Evolutionary conservation across 2,888 invertebrate genomes (phyloP).

Genomic region (Ethmia dodecea): DNA sequence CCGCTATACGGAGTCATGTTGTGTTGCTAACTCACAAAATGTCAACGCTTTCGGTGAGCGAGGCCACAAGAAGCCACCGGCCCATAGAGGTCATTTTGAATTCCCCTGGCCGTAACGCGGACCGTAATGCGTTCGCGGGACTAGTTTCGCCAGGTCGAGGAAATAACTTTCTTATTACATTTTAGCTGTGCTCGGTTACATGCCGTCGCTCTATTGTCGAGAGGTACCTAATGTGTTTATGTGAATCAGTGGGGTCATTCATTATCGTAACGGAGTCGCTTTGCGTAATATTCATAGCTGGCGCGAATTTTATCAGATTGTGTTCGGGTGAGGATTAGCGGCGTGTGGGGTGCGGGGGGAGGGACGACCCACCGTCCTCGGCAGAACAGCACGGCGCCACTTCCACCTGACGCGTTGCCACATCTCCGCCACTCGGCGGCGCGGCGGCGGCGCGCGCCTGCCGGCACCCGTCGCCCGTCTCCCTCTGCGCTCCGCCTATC

Average conservation of each 20-base stretch:
- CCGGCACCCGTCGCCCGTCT: slow-evolving; percentile 63
- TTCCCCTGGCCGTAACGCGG: slow-evolving; percentile 74
- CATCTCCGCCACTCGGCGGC: slow-evolving; percentile 53
- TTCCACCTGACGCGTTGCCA: slow-evolving; percentile 77
- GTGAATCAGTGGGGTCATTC: slow-evolving; percentile 60
- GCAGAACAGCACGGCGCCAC: slow-evolving; percentile 60
- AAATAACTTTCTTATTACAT: slow-evolving; percentile 75
- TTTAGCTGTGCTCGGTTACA: slow-evolving; percentile 42
- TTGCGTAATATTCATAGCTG: slow-evolving; percentile 75
- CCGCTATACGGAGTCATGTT: slow-evolving; percentile 50
- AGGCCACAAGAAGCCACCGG: slow-evolving; percentile 73
- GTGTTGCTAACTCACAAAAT: slow-evolving; percentile 73
- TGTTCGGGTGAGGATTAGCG: slow-evolving; percentile 70
- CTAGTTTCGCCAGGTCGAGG: slow-evolving; percentile 76
- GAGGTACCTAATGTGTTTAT: slow-evolving; percentile 43
- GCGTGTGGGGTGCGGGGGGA: slow-evolving; percentile 45
- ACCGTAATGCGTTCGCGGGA: slow-evolving; percentile 73
- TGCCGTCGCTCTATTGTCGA: slow-evolving; percentile 39
- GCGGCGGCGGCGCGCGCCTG: slow-evolving; percentile 57
- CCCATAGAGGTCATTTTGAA: slow-evolving; percentile 77
- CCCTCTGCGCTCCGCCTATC: slow-evolving; percentile 67
- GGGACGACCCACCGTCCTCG: slow-evolving; percentile 58
- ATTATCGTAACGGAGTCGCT: slow-evolving; percentile 65
- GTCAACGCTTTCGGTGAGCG: slow-evolving; percentile 70
- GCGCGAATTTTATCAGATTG: slow-evolving; percentile 77